Conservation (phyloP, 2,888 invertebrate genomes). For the Acleris literana region DNA sequence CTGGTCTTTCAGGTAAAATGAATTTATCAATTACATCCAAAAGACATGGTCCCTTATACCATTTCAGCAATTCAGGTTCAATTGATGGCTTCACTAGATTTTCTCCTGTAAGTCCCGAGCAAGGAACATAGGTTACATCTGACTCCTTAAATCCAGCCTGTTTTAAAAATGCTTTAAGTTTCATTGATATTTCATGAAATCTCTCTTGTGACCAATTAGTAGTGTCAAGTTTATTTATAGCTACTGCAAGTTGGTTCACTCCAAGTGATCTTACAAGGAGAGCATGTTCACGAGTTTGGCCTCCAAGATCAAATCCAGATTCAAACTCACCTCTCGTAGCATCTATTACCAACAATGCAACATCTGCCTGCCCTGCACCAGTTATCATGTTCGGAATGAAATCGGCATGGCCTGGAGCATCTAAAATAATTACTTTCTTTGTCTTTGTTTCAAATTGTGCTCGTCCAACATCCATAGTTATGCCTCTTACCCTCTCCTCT, state of each 20-base stretch:
- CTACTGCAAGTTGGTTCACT: conserved; percentile 96
- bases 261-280: conserved; percentile 94
- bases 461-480: conserved; percentile 99
- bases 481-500: conserved; percentile 97
- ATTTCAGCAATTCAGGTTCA: conserved; percentile 85
- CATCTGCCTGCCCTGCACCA: conserved; percentile 99
- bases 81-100: conserved; percentile 90
- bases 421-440: conserved; percentile 92
- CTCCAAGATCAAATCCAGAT: conserved; percentile 98
- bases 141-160: conserved; percentile 95
- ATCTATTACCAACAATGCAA: conserved; percentile 97
- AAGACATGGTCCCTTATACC: conserved; percentile 93
- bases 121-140: conserved; percentile 95
- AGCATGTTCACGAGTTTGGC: conserved; percentile 99
- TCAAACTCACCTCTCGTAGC: conserved; percentile 99
- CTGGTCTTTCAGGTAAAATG: conserved; percentile 92
- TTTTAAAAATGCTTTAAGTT: conserved; percentile 92
- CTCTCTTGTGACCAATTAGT: conserved; percentile 95
- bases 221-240: conserved; percentile 98
- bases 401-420: conserved; percentile 99
- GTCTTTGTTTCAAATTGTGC: conserved; percentile 95
- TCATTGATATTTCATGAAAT: conserved; percentile 94
- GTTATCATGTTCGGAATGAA: conserved; percentile 99
- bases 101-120: conserved; percentile 97
- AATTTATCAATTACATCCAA: conserved; percentile 94